Conservation (phyloP, 2,888 invertebrate species). For the Trichopoda pennipes region DNA sequence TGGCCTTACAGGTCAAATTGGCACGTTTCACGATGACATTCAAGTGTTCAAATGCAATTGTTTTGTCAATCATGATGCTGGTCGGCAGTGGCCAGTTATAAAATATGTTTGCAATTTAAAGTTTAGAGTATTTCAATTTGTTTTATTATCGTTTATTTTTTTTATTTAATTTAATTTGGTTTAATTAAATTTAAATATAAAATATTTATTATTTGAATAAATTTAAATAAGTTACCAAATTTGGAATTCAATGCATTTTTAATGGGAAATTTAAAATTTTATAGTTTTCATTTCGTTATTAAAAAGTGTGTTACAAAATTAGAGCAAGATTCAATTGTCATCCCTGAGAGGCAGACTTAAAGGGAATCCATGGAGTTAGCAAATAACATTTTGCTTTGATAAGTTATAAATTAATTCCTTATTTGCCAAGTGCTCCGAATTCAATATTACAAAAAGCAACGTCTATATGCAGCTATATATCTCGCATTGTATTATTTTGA, state of each 20-base stretch:
- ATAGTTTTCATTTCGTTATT: too few species aligned
- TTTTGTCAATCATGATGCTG: conserved; percentile 61
- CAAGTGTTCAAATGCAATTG: conserved; percentile 53
- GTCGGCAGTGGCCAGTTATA: neutral
- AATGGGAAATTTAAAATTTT: too few species aligned
- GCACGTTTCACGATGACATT: conserved; percentile 61
- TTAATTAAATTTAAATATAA: conserved; percentile 4
- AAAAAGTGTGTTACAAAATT: too few species aligned
- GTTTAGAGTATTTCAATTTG: neutral
- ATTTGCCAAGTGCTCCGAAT: too few species aligned
- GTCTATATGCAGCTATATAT: too few species aligned
- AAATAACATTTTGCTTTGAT: too few species aligned
- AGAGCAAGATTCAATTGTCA: too few species aligned
- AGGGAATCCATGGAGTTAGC: too few species aligned
- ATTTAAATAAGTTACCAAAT: conserved; percentile 13
- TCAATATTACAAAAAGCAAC: too few species aligned
- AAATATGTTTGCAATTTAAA: conserved; percentile 1
- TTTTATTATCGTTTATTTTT: conserved; percentile 3
- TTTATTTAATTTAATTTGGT: conserved; percentile 6
- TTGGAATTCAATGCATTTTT: conserved; percentile 5
- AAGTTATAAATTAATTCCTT: too few species aligned
- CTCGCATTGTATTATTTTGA: too few species aligned
- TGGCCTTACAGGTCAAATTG: conserved; percentile 43
- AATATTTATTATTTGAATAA: neutral
- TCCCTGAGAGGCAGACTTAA: too few species aligned